Base-by-base conservation (phyloP, 2,113 vertebrate species). In the Meleagris gallopavo region DNA sequence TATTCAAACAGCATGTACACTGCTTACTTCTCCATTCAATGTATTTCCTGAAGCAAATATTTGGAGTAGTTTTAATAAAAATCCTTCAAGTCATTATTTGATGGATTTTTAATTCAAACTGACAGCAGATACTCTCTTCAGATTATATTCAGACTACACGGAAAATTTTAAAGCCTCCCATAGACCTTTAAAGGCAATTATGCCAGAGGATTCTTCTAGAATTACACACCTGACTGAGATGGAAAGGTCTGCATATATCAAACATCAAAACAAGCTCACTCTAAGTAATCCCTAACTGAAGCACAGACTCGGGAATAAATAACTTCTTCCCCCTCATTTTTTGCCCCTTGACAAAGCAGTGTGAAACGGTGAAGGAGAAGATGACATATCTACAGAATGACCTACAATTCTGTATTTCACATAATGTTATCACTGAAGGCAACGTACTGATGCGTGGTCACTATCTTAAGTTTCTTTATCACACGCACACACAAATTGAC, bases 191-290 rank as follows among this genome's bases (percentile, higher is more conserved):
- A 75, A 82, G 62, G 87, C 84, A 93, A 93, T 94, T 94, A 90
- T 0, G 91, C 43, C 57, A 78, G 57, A 89, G 65, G 16, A 94
- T 36, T 71, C 75, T 75, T 93, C 81, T 92, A 95, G 73, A 73
- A 82, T 90, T 95, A 91, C 80, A 91, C 80, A 96, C 76, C 91
- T 93, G 91, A 95, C 83, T 88, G 94, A 94, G 89, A 93, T 41
- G 40, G 91, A 91, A 96, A 95, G 94, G 86, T 94, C 88, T 95
- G 93, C 57, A 79, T 86, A 90, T 76, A 95, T 95, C 85, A 96
- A 95, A 95, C 95, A 95, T 95, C 94, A 94, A 95, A 94, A 20
- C 91, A 88, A 96, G 89, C 75, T 71, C 91, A 83, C 91, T 96
- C 93, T 95, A 95, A 95, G 94, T 95, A 97, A 91, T 76, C 85